phyloP scores from a whole-genome alignment of 2,888 invertebrate species.

The Phortica magna region DNA sequence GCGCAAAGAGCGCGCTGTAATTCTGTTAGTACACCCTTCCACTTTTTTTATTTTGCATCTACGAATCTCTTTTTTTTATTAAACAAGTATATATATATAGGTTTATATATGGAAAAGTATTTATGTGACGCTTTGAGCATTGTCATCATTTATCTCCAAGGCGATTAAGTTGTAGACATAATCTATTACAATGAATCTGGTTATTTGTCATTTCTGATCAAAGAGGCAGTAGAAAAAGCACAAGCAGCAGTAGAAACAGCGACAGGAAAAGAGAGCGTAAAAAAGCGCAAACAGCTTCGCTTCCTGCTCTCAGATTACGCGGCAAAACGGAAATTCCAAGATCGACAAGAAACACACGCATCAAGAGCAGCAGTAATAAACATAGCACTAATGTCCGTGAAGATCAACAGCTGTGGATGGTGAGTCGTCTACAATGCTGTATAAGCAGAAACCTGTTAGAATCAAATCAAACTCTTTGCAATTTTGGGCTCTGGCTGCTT shows the following conservation, averaged over 20 bases:
- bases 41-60: conserved; percentile 19
- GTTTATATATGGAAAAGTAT: conserved; percentile 29
- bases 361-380: conserved; percentile 44
- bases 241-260: conserved; percentile 48
- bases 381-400: conserved; percentile 67
- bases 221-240: conserved; percentile 44
- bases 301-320: conserved; percentile 75
- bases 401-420: conserved; percentile 63
- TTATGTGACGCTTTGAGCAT: conserved; percentile 61
- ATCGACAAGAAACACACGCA: conserved; percentile 35
- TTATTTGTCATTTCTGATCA: conserved; percentile 76
- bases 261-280: conserved; percentile 46
- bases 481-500: conserved; percentile 10
- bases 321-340: conserved; percentile 64
- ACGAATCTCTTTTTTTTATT: no score
- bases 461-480: conserved; percentile 62
- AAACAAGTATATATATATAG: no score
- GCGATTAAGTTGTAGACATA: conserved; percentile 78
- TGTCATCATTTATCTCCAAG: conserved; percentile 76
- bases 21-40: conserved; percentile 13
- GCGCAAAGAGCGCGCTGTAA: no score
- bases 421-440: conserved; percentile 48
- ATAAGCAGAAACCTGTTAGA: conserved; percentile 74
- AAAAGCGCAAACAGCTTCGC: conserved; percentile 76
- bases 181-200: conserved; percentile 78